Evolutionary conservation across 64 coral and sea anemone species (phyloP).

Genomic region (Stylophora pistillata): DNA sequence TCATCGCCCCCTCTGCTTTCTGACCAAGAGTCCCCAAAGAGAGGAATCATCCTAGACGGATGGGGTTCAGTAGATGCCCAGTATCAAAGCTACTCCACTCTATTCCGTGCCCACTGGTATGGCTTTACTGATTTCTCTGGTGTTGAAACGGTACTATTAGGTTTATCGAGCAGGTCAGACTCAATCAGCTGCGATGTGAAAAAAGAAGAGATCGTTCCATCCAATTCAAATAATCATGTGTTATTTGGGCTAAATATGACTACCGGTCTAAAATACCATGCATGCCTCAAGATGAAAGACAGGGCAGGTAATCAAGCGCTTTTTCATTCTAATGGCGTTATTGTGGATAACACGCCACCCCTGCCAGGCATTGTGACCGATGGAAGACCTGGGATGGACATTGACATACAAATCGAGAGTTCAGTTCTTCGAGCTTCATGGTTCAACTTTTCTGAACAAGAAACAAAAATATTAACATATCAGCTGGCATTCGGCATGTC

Average conservation of each 20-base stretch:
- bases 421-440: slow-evolving; percentile 83
- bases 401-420: slow-evolving; percentile 73
- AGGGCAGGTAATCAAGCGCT: slow-evolving; percentile 79
- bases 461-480: slow-evolving; percentile 74
- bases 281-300: slow-evolving; percentile 75
- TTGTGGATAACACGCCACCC: slow-evolving; percentile 88
- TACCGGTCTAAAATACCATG: slow-evolving; percentile 75
- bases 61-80: slow-evolving; percentile 85
- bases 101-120: slow-evolving; percentile 93
- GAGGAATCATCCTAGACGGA: slow-evolving; percentile 77
- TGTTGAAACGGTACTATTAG: slow-evolving; percentile 58
- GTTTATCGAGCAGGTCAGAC: slow-evolving; percentile 60
- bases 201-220: slow-evolving; percentile 60
- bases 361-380: slow-evolving; percentile 65
- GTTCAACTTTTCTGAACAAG: slow-evolving; percentile 77
- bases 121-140: slow-evolving; percentile 94
- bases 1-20: slow-evolving; percentile 77
- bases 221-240: slow-evolving; percentile 51
- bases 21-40: slow-evolving; percentile 79
- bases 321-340: slow-evolving; percentile 75
- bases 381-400: slow-evolving; percentile 67
- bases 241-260: slow-evolving; percentile 73
- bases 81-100: slow-evolving; percentile 82
- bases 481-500: slow-evolving; percentile 83
- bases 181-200: slow-evolving; percentile 63